Evolutionary conservation across 2,888 invertebrate species (phyloP).

Genomic region (Digitonthophagus gazella): DNA sequence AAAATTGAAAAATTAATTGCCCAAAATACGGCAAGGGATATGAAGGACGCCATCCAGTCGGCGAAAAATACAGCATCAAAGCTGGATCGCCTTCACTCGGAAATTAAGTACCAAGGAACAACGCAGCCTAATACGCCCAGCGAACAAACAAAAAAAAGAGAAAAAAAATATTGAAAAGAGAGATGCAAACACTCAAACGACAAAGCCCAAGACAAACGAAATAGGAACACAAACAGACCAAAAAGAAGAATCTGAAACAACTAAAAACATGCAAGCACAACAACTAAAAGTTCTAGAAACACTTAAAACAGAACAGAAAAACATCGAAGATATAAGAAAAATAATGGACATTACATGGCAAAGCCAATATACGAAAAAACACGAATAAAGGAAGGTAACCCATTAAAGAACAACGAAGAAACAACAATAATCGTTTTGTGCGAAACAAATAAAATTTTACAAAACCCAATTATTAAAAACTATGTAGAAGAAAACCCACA

Average conservation of each 20-base stretch:
- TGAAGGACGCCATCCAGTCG: neutral
- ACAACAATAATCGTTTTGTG: neutral
- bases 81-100: neutral
- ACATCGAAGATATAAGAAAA: too few relatives aligned
- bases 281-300: too few relatives aligned
- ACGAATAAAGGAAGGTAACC: neutral
- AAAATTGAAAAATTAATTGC: neutral
- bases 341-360: too few relatives aligned
- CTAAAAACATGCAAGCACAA: too few relatives aligned
- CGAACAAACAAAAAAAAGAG: neutral
- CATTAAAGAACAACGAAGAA: neutral
- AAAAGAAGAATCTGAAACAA: too few relatives aligned
- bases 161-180: neutral
- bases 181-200: neutral
- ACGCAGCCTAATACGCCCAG: neutral
- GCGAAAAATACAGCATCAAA: neutral
- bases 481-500: neutral
- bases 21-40: neutral
- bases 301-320: too few relatives aligned
- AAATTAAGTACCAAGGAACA: neutral
- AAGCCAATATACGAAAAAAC: too few relatives aligned
- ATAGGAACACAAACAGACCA: too few relatives aligned
- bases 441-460: neutral
- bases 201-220: neutral
- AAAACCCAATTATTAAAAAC: neutral